These are phyloP conservation scores for Gerris buenoi DNA, from an alignment of 1,140 invertebrate genomes.

Conservation along the genomic window DNA sequence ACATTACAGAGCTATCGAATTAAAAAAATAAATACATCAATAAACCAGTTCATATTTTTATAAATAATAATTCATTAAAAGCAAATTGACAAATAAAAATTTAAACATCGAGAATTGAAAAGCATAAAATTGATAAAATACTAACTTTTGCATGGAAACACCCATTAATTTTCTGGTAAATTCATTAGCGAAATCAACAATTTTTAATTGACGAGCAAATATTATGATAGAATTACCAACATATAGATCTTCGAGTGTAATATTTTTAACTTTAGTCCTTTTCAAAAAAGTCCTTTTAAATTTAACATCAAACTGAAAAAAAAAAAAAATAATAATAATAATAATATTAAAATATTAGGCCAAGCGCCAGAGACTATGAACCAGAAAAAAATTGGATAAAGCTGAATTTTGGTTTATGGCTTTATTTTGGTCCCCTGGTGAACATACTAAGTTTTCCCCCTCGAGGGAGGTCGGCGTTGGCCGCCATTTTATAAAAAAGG, in stretches of 20 bases:
- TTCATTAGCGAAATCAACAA: constrained; percentile 61
- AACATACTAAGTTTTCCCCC: too few species aligned
- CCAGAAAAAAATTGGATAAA: too few species aligned
- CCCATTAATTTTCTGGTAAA: constrained; percentile 42
- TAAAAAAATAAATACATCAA: too few species aligned
- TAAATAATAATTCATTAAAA: background rate
- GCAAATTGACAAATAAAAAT: background rate
- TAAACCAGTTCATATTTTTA: constrained; percentile 7
- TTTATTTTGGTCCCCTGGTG: too few species aligned
- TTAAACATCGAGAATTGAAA: background rate
- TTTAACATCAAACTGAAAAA: constrained; percentile 57
- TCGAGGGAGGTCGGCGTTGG: too few species aligned
- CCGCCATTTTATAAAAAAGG: too few species aligned
- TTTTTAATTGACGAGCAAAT: constrained; percentile 57
- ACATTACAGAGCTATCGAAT: background rate
- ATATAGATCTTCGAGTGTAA: constrained; percentile 53
- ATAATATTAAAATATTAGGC: background rate
- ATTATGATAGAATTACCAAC: constrained; percentile 60
- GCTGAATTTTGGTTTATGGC: too few species aligned
- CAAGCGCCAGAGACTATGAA: too few species aligned
- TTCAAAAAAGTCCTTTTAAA: constrained; percentile 57
- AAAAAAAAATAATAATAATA: constrained; percentile 9
- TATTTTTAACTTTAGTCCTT: constrained; percentile 48
- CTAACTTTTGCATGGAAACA: constrained; percentile 43
- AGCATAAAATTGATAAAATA: constrained; percentile 7